Base-by-base conservation (phyloP, 1,140 invertebrate species). In the Dendroctonus ponderosae region DNA sequence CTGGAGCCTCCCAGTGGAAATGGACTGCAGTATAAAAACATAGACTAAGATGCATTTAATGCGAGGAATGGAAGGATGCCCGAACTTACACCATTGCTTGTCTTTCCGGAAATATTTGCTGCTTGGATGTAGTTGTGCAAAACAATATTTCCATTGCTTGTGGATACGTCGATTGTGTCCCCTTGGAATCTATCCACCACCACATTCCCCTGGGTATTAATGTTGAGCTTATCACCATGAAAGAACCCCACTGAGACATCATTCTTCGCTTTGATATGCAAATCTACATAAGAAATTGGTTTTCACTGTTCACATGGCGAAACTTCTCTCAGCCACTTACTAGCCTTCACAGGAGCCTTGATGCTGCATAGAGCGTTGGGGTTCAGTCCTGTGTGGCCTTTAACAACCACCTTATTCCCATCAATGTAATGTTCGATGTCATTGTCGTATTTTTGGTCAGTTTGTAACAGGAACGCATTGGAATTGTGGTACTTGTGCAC, bases 291-390 rank as follows among this genome's bases (percentile, higher is more conserved):
- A 26, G 26, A 26, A 26, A 26, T 26, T 26, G 26, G 26, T 26
- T 26, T 26, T 26, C 26, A 26, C 26, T 26, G 26, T 26, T 26
- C 26, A 26, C 26, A 26, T 26, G 26, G 26, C 26, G 26, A 26
- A 26, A 26, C 26, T 26, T 26, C 26, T 26, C 26, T 26, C 26
- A 12, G 49, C 9, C 26, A 58, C 39, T 66, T 65, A 75, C 74
- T 74, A n/a, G 74, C 72, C 71, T 75, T 75, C 3, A 75, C 57
- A 15, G 74, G 72, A 8, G 70, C 70, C 46, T 70, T 57, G 49
- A 75, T 66, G 37, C 58, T 72, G 42, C 66, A 68, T 6, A 68
- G 39, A 8, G 61, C 63, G 38, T 68, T 63, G 6, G 52, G 51
- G 50, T 59, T 43, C 9, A 69, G 15, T 42, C 66, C 43, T 11